phyloP scores from a whole-genome alignment of 2,797 vertebrate species.

The Malacoraja senta region DNA sequence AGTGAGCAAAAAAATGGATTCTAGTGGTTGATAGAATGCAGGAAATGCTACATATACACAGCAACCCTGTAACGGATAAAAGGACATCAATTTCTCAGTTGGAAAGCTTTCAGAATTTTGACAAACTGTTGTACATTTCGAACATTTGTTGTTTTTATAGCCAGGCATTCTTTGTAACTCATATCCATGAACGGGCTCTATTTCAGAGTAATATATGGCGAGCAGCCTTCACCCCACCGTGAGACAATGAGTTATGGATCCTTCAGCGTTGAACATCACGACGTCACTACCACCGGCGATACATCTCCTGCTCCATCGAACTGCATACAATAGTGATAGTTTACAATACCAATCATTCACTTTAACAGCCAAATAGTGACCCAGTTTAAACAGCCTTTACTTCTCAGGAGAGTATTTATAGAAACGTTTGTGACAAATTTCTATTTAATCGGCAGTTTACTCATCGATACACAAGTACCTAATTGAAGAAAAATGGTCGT shows the following conservation, averaged over 20 bases:
- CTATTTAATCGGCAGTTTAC: neutral
- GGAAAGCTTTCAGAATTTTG: neutral
- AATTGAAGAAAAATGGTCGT: no score
- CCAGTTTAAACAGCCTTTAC: neutral
- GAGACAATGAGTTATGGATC: neutral
- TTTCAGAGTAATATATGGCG: neutral
- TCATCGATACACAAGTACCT: neutral
- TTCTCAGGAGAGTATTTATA: neutral
- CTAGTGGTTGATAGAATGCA: neutral
- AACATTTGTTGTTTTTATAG: neutral
- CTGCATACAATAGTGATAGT: neutral
- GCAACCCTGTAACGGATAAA: neutral
- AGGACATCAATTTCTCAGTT: neutral
- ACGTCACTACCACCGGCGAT: neutral
- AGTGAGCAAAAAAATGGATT: neutral
- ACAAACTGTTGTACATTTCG: neutral
- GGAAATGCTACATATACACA: neutral
- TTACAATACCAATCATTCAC: neutral
- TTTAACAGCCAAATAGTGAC: neutral
- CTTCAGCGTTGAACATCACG: neutral
- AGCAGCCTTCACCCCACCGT: neutral
- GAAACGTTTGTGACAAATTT: neutral
- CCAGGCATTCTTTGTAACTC: neutral
- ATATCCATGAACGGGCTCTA: neutral
- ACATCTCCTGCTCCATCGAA: neutral